Percentiles rank a stretch among this genome's conserved stretches.
Conservation (phyloP, 2,113 vertebrate genomes). For the Fulmarus glacialis region DNA sequence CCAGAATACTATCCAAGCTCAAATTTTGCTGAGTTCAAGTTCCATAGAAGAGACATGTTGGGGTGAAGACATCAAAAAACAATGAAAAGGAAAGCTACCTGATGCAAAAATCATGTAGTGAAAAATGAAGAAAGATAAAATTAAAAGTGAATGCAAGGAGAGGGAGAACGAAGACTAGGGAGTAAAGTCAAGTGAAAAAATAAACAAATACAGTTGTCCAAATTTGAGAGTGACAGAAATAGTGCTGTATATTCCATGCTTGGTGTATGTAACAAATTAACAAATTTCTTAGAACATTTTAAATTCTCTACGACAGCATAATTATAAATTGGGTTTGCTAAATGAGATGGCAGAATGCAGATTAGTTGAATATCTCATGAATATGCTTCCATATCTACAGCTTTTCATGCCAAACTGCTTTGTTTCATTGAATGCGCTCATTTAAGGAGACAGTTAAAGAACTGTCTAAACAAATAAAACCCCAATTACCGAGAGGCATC, state of each 20-base stretch:
- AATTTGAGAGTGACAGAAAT: not conserved
- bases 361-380: not conserved
- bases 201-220: not conserved
- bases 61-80: not conserved
- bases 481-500: not conserved
- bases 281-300: not conserved
- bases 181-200: not conserved
- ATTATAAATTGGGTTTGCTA: not conserved
- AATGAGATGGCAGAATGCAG: not conserved
- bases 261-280: not conserved
- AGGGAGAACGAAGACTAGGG: not conserved
- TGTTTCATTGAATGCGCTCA: not conserved
- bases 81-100: not conserved
- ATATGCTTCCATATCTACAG: not conserved
- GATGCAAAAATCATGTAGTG: not conserved
- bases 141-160: not conserved
- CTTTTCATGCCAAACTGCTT: not conserved
- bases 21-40: not conserved
- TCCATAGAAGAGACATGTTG: not conserved
- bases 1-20: not conserved
- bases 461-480: not conserved
- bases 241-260: not conserved
- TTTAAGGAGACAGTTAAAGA: not conserved
- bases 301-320: not conserved
- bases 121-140: not conserved